Evolutionary conservation across 2,797 vertebrate species (phyloP).

Genomic region (Tauraco hartlaubi): DNA sequence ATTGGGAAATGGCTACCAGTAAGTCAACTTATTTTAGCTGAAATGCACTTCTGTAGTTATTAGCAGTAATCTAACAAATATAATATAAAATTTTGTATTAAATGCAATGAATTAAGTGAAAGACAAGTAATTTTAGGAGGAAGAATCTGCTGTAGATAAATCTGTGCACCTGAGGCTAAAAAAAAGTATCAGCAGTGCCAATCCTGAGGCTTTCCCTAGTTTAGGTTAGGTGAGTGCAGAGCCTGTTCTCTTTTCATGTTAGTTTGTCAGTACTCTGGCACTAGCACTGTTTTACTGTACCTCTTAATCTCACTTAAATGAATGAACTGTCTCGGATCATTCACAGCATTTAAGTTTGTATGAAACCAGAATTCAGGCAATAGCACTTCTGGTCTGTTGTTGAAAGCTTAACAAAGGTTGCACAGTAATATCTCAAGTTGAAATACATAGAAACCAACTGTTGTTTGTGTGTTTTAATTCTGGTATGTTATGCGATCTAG

Average conservation of each 20-base stretch:
- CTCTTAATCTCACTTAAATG: background rate
- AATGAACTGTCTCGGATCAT: background rate
- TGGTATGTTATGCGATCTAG: background rate
- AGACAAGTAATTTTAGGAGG: background rate
- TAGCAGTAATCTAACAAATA: background rate
- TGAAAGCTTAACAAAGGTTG: background rate
- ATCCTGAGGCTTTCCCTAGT: background rate
- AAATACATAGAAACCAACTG: background rate
- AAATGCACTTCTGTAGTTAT: background rate
- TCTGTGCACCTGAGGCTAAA: background rate
- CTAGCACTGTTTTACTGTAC: background rate
- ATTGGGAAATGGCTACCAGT: constrained; percentile 97
- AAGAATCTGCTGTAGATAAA: background rate
- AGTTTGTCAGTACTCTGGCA: background rate
- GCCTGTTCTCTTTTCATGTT: background rate
- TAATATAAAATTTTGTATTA: background rate
- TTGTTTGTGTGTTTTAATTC: background rate
- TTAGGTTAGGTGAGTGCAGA: background rate
- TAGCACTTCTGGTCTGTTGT: background rate
- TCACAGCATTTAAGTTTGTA: background rate
- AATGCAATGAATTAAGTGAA: background rate
- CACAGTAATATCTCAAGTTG: background rate
- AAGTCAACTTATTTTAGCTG: constrained; percentile 43
- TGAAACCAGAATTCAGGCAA: background rate
- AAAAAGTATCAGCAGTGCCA: background rate